phyloP scores from a whole-genome alignment of 1,140 invertebrate genomes.

The Octopus sinensis region DNA sequence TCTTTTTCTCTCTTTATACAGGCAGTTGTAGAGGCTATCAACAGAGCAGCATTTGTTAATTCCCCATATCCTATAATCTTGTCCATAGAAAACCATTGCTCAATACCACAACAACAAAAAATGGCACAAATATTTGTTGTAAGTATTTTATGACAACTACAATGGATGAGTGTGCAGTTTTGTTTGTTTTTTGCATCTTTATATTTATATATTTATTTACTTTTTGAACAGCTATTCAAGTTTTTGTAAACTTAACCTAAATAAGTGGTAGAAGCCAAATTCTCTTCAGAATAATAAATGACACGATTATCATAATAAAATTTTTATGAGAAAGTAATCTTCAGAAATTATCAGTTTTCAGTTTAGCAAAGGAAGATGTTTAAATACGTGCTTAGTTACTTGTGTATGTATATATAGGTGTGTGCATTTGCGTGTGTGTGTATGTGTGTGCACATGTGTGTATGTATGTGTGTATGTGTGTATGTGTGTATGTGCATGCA shows the following conservation, averaged over 20 bases:
- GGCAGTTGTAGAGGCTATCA: constrained; percentile 87
- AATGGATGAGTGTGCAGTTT: too few species aligned
- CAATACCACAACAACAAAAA: constrained; percentile 82
- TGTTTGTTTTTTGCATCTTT: background rate
- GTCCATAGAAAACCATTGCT: constrained; percentile 96
- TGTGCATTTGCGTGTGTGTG: too few species aligned
- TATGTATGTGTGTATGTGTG: too few species aligned
- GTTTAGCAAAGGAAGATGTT: too few species aligned
- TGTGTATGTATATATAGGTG: too few species aligned
- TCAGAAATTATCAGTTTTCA: background rate
- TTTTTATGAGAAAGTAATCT: background rate
- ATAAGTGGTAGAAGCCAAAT: too few species aligned
- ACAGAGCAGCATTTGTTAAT: constrained; percentile 83
- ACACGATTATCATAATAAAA: background rate
- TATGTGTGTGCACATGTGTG: too few species aligned
- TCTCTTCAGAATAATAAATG: too few species aligned
- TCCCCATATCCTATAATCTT: constrained; percentile 90
- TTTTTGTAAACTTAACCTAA: too few species aligned
- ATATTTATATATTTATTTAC: background rate
- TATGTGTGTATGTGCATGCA: too few species aligned
- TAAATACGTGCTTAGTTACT: too few species aligned
- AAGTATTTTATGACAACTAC: constrained; percentile 35
- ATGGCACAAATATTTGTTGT: constrained; percentile 95
- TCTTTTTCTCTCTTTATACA: constrained; percentile 35
- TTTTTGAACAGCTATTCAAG: too few species aligned